These are phyloP conservation scores for Pantelozetes paolii DNA, from an alignment of 2,888 invertebrate species.

Conservation along the genomic window DNA sequence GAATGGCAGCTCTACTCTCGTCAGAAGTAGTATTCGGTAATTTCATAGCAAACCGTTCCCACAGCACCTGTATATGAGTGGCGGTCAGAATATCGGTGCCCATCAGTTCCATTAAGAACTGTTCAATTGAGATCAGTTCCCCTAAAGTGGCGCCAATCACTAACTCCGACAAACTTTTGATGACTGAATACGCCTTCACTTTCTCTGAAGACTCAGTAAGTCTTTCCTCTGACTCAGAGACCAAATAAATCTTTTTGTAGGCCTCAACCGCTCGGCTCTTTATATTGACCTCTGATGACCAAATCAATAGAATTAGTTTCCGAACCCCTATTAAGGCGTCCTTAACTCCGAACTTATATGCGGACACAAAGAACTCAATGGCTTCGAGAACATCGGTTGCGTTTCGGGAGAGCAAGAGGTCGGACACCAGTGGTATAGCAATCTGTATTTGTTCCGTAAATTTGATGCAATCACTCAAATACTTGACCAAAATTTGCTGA, in stretches of 20 bases:
- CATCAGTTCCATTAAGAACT: conserved; percentile 62
- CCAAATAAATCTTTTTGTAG: conserved; percentile 65
- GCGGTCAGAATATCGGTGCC: conserved; percentile 58
- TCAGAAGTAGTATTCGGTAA: conserved; percentile 65
- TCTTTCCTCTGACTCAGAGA: not conserved
- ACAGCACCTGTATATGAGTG: conserved; percentile 69
- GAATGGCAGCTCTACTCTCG: conserved; percentile 69
- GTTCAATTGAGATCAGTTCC: conserved; percentile 62
- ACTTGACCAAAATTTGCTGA: conserved; percentile 60
- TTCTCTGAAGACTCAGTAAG: conserved; percentile 25
- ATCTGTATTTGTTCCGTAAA: conserved; percentile 58
- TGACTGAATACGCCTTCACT: conserved; percentile 57
- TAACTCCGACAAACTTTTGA: conserved; percentile 61
- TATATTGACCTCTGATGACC: conserved; percentile 69
- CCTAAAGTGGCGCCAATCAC: conserved; percentile 59
- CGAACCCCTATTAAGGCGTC: conserved; percentile 45
- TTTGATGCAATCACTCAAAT: conserved; percentile 61
- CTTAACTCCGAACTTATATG: conserved; percentile 44
- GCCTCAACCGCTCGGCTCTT: conserved; percentile 70
- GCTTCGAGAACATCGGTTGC: conserved; percentile 80
- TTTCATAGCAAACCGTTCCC: conserved; percentile 72
- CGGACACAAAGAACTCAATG: conserved; percentile 60
- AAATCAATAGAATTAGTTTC: conserved; percentile 71
- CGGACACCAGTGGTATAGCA: conserved; percentile 64
- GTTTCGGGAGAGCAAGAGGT: conserved; percentile 60